Base-by-base conservation (phyloP, 2,113 vertebrate genomes). In the Tupaia chinensis region DNA sequence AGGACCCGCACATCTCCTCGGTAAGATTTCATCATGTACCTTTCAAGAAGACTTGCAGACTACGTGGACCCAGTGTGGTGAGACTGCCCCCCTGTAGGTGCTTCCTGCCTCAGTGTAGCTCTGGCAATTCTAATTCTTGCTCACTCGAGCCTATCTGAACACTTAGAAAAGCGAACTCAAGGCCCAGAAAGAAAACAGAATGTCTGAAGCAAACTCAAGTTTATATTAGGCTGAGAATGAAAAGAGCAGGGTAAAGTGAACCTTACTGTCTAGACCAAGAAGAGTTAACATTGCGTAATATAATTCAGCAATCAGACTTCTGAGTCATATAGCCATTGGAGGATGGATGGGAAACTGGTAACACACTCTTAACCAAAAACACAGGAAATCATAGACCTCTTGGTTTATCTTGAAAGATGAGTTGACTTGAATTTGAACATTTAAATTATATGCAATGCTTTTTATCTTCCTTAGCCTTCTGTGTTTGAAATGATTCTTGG, bases 361-460 rank as follows among this genome's bases (percentile, higher is more conserved):
- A 70, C 13, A 9, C 15, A 72, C 61, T 44, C 61, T 29, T 60
- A 72, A 70, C 56, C 87, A 87, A 72, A 82, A 34, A 25, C 65
- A 84, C 10, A 11, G 20, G 54, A 74, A 88, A 54, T 74, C 54
- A 84, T 44, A 91, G 73, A 74, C 14, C 19, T 58, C 74, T 84
- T 69, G 66, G 69, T 88, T 94, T 72, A 79, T 74, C 78, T 79
- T 69, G 58, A 78, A 93, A 68, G 60, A 58, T 56, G 82, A 92
- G 69, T 91, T 94, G 17, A 85, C 84, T 91, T 95, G 88, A 54
- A 95, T 80, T 80, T 68, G n/a, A 89, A 69, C 68, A 83, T 88
- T 87, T 94, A 91, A 69, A 73, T 88, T 92, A 70, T 80, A 58
- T 56, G 63, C 22, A 66, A 78, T 87, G 81, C 82, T 82, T 79